phyloP scores from a whole-genome alignment of 2,888 invertebrate species.

The Trisateles emortualis region DNA sequence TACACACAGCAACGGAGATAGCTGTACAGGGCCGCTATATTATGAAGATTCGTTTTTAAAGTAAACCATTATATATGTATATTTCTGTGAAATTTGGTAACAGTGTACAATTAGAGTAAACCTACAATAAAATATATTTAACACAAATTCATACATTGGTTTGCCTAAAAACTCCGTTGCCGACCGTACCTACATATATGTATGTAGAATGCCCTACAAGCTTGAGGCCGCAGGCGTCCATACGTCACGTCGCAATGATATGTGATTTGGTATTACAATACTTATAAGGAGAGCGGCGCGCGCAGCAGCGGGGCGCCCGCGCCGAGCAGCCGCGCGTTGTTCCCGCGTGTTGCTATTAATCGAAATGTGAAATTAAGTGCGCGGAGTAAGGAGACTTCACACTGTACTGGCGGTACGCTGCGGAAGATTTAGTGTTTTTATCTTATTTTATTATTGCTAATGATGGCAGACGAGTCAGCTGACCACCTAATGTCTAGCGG shows the following conservation, averaged over 20 bases:
- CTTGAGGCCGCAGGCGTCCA: slow-evolving; percentile 18
- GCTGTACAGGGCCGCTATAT: too few relatives aligned
- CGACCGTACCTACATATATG: not conserved
- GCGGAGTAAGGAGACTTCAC: slow-evolving; percentile 31
- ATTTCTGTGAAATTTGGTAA: too few relatives aligned
- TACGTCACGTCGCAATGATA: slow-evolving; percentile 58
- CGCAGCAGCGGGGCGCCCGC: slow-evolving; percentile 62
- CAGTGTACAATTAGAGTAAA: too few relatives aligned
- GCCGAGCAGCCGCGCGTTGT: slow-evolving; percentile 52
- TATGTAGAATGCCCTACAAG: not conserved
- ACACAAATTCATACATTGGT: too few relatives aligned
- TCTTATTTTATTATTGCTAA: too few relatives aligned
- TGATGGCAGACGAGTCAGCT: too few relatives aligned
- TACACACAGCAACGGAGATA: too few relatives aligned
- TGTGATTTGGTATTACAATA: slow-evolving; percentile 59
- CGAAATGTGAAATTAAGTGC: slow-evolving; percentile 60
- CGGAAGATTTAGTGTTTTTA: not conserved
- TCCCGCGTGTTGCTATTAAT: slow-evolving; percentile 68
- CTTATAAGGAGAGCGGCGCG: slow-evolving; percentile 51
- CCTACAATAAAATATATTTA: too few relatives aligned
- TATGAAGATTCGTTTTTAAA: too few relatives aligned
- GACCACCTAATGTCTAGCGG: too few relatives aligned
- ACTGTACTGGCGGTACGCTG: slow-evolving; percentile 6
- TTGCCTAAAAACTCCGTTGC: too few relatives aligned
- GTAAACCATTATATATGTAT: too few relatives aligned